phyloP scores from a whole-genome alignment of 1,140 invertebrate species.

The Epicauta chinensis region DNA sequence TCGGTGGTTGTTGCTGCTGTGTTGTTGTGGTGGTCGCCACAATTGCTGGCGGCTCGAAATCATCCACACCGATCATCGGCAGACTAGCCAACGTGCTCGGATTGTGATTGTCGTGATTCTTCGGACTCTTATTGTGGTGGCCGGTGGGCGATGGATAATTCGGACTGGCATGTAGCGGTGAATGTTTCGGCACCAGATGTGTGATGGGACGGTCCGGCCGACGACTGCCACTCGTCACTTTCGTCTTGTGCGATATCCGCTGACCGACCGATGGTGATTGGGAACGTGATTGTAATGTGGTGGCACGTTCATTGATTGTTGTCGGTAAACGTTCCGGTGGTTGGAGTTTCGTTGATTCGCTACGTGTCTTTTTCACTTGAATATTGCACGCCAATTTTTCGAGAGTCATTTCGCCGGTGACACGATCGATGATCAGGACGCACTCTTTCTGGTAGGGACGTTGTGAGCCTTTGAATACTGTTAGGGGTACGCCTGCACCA shows the following conservation, averaged over 20 bases:
- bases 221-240: slow-evolving; percentile 55
- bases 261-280: slow-evolving; percentile 44
- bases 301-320: slow-evolving; percentile 36
- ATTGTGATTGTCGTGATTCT: slow-evolving; percentile 35
- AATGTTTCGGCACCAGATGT: slow-evolving; percentile 46
- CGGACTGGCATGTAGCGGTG: slow-evolving; percentile 49
- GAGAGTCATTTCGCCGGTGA: slow-evolving; percentile 85
- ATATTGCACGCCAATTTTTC: slow-evolving; percentile 87
- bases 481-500: slow-evolving; percentile 79
- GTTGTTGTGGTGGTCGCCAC: slow-evolving; percentile 26
- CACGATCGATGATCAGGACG: slow-evolving; percentile 87
- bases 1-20: slow-evolving; percentile 30
- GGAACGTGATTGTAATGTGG: slow-evolving; percentile 41
- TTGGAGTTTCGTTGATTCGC: slow-evolving; percentile 33
- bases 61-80: slow-evolving; percentile 68
- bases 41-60: slow-evolving; percentile 41
- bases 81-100: slow-evolving; percentile 62
- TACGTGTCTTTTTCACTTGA: slow-evolving; percentile 93
- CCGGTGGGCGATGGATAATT: slow-evolving; percentile 39
- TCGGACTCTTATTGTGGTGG: slow-evolving; percentile 27
- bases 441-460: slow-evolving; percentile 87
- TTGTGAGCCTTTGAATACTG: slow-evolving; percentile 90
- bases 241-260: slow-evolving; percentile 57
- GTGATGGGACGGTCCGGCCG: slow-evolving; percentile 41
- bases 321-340: slow-evolving; percentile 35